Evolutionary conservation across 2,113 vertebrate genomes (phyloP).

Genomic region (Elanus axillaris): DNA sequence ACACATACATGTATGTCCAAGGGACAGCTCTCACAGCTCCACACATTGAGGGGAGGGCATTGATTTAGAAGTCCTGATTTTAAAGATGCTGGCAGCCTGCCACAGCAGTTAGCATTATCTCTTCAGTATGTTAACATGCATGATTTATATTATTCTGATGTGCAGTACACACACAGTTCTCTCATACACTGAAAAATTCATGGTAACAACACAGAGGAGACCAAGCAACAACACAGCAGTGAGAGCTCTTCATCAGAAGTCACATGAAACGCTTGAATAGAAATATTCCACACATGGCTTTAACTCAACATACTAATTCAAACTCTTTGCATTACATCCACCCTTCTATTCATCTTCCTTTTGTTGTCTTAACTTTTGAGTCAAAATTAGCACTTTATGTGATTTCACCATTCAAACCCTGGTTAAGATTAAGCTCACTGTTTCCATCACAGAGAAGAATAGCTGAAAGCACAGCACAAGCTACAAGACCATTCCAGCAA

Average conservation of each 20-base stretch:
- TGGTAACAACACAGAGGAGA: not conserved
- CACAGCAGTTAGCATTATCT: not conserved
- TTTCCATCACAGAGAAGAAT: not conserved
- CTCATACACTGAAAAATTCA: conserved; percentile 56
- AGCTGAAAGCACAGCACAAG: not conserved
- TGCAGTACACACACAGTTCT: not conserved
- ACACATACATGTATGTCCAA: fast-evolving
- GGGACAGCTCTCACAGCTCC: not conserved
- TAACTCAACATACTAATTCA: not conserved
- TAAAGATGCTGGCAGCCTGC: not conserved
- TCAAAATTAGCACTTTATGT: not conserved
- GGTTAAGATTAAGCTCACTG: not conserved
- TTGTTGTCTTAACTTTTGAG: not conserved
- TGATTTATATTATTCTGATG: conserved; percentile 44
- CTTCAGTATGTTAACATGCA: conserved; percentile 37
- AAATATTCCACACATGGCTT: not conserved
- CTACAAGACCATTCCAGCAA: not conserved
- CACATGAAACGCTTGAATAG: not conserved
- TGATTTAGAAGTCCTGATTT: not conserved
- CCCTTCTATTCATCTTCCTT: not conserved
- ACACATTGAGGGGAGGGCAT: not conserved
- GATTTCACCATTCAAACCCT: not conserved
- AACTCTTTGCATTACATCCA: not conserved
- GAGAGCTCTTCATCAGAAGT: not conserved
- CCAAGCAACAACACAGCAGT: not conserved